A percentile compares a stretch with the other conserved stretches of the same genome.
Conservation (phyloP, 1,140 invertebrate species). For the Bombus consobrinus region DNA sequence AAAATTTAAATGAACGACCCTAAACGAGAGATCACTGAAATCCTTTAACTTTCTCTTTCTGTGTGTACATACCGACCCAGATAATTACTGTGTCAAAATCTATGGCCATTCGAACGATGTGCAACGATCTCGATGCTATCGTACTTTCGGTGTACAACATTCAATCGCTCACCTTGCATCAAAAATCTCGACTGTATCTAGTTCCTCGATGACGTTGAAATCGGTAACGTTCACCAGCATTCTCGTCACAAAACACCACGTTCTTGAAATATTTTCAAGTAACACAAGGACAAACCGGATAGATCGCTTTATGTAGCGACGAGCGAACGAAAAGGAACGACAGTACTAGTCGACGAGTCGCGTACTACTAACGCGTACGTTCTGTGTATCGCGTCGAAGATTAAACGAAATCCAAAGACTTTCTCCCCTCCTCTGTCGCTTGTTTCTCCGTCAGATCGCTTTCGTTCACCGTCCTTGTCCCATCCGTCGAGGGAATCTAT, state of each 20-base stretch:
- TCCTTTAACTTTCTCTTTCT: conserved; percentile 24
- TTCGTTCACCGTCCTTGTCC: conserved; percentile 14
- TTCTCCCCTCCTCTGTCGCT: background rate
- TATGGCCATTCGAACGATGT: background rate
- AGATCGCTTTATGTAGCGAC: background rate
- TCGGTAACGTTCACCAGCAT: background rate
- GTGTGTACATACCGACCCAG: background rate
- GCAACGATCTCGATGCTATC: background rate
- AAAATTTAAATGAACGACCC: background rate
- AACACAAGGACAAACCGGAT: background rate
- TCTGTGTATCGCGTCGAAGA: conserved; percentile 14
- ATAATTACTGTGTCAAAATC: conserved; percentile 31
- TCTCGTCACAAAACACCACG: background rate
- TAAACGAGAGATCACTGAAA: conserved; percentile 31
- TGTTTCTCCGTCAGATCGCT: conserved; percentile 6
- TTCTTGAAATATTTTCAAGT: background rate
- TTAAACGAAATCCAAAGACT: conserved; percentile 45
- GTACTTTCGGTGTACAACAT: background rate
- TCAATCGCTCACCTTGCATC: background rate
- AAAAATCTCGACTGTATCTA: background rate
- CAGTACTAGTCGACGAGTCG: background rate
- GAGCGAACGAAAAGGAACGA: background rate
- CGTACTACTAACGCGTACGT: conserved; percentile 22
- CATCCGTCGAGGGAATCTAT: background rate
- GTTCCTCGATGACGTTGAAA: background rate